Evolutionary conservation across 2,113 vertebrate genomes (phyloP), one percentile per base, ranked within the genome.

Genomic region (Mesembrinibis cayennensis): DNA sequence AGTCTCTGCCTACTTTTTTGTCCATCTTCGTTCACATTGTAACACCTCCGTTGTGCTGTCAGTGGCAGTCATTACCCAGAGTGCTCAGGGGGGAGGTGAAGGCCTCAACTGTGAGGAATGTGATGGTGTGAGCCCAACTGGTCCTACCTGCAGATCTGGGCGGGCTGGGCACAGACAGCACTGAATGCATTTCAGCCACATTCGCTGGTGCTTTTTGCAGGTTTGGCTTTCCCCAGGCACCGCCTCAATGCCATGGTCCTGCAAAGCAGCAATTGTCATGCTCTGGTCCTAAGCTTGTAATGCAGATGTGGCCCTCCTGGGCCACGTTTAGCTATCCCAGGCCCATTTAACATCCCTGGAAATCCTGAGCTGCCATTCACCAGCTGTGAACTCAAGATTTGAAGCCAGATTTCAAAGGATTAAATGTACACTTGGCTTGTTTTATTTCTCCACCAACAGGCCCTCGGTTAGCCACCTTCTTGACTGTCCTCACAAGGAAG

Each of bases 141-240:
- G 11, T 87, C 53, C 71, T 69, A 47, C 47, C 22, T 27, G 22
- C 15, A 22, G 26, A 44, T 42, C 63, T 53, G 44, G 9, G 2
- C 0, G 4, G 52, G 9, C 0, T 59, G 45, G n/a, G 26, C 1
- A 4, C 13, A 55, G 40, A 20, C 2, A 4, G 30, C n/a, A 22
- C 34, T 23, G 40, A 40, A 59, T 0, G 2, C 0, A 1, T 65
- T 82, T 71, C 11, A 59, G 22, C 18, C 27, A 9, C 0, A 0
- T 58, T 70, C 0, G 1, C 12, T 71, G n/a, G 9, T 59, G 50
- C 6, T 9, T 82, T 90, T 71, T 65, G 44, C 30, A 10, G 15
- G 19, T 76, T 55, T 55, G 40, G 19, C 27, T 85, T 81, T 89
- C 58, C 40, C 17, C 45, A 55, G 7, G 40, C n/a, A 32, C 9